Base-by-base conservation (phyloP, 2,888 invertebrate species). In the Deladenus siricidicola region DNA sequence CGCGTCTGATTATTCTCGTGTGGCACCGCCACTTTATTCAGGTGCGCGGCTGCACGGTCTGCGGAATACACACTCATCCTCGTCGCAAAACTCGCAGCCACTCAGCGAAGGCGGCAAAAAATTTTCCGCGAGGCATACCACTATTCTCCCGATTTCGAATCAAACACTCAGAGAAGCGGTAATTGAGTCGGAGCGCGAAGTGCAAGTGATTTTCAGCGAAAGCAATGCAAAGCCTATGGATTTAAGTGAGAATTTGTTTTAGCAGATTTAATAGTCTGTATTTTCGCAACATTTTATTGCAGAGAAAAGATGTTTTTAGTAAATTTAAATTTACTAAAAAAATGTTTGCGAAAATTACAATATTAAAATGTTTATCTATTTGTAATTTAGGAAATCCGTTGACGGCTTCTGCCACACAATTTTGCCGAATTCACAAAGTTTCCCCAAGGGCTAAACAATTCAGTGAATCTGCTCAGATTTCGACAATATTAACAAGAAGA, bases 151-250 rank as follows among this genome's bases (percentile, higher is more conserved):
- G 14, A 34, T 34, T 34, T 10, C 39, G 39, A 34, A 75, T 43
- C 70, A 70, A 1, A 59, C 74, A 23, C 58, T 76, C 49, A 66
- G 67, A 39, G 70, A 67, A 3, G 73, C 74, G 1, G 70, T 73
- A 14, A 65, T 64, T 26, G 76, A 76, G 58, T 74, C 74, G n/a
- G 68, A 70, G 55, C 59, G 66, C 42, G 76, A 76, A 54, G 68
- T 70, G 0, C 54, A 63, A 29, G 62, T 60, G 23, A 64, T 74
- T 26, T 72, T 72, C 62, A 72, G 75, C 57, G 69, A 70, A 51
- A 67, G 69, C 17, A 72, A 70, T 55, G 67, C 67, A 19, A 69
- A 62, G 48, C 58, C 62, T 50, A 56, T 66, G 60, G 59, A 65
- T 51, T 56, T 52, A 3, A 58, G 62, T 68, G 48, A 51, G 60